These are phyloP conservation scores for Hassar affinis DNA, from an alignment of 2,113 vertebrate genomes.

Conservation along the genomic window DNA sequence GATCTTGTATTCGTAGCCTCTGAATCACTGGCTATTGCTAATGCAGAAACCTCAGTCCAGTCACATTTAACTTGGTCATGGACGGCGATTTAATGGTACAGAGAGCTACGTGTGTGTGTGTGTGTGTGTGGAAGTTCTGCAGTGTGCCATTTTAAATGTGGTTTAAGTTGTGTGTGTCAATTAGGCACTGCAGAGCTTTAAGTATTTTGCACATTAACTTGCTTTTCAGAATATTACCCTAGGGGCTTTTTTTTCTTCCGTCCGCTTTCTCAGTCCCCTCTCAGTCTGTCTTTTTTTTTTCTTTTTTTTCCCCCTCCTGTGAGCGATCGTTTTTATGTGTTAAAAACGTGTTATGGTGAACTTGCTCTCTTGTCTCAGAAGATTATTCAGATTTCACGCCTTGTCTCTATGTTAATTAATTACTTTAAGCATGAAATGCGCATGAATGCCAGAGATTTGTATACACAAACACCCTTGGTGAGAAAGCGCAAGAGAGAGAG, in stretches of 20 bases:
- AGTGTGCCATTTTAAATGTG: conserved; percentile 73
- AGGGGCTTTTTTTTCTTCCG: conserved; percentile 54
- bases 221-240: conserved; percentile 76
- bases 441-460: conserved; percentile 75
- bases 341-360: conserved; percentile 62
- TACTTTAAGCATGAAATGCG: conserved; percentile 74
- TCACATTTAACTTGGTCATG: conserved; percentile 10
- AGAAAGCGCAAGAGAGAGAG: not conserved
- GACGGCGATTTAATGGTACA: conserved; percentile 14
- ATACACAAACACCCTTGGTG: conserved; percentile 65
- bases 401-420: conserved; percentile 79
- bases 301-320: conserved; percentile 15
- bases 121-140: conserved; percentile 30
- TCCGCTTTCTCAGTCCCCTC: not conserved
- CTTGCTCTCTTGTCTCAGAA: conserved; percentile 60
- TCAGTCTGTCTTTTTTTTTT: not conserved
- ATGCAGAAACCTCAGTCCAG: conserved; percentile 14
- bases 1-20: not conserved
- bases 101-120: not conserved
- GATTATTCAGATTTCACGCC: conserved; percentile 80
- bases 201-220: conserved; percentile 79
- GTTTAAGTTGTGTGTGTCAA: conserved; percentile 76
- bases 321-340: conserved; percentile 60
- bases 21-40: not conserved
- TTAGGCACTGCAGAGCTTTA: conserved; percentile 75